Conservation (phyloP, 2,888 invertebrate genomes). For the Sesamia inferens region DNA sequence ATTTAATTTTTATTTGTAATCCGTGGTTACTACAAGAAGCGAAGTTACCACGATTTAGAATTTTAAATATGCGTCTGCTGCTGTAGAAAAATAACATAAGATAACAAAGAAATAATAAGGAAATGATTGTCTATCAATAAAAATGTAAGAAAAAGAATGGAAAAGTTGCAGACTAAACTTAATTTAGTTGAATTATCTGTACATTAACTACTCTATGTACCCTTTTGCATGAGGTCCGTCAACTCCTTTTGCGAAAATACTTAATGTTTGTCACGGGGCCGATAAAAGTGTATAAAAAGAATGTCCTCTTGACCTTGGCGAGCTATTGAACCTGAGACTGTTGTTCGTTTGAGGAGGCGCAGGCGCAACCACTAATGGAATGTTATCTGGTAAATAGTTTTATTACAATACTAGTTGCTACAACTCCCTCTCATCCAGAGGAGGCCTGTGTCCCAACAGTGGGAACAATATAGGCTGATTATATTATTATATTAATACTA, state of each 20-base stretch:
- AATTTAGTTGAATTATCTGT: conserved; percentile 3
- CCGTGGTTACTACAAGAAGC: neutral
- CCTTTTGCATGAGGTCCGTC: conserved; percentile 45
- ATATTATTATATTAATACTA: too few species aligned
- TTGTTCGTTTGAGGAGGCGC: conserved; percentile 12
- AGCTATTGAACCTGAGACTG: conserved; percentile 64
- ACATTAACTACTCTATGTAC: conserved; percentile 35
- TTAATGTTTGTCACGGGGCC: conserved; percentile 66
- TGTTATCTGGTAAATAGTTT: conserved; percentile 12
- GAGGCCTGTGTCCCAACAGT: too few species aligned
- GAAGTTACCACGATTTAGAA: neutral
- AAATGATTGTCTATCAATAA: neutral
- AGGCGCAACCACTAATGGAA: neutral
- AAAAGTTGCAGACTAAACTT: neutral
- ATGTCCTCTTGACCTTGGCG: conserved; percentile 63
- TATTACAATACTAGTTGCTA: neutral
- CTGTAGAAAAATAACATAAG: neutral
- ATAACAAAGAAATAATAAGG: neutral
- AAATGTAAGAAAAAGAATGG: neutral
- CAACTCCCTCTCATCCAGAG: too few species aligned
- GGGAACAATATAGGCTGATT: too few species aligned
- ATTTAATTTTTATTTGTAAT: neutral
- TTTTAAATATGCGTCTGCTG: neutral
- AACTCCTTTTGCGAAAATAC: conserved; percentile 68
- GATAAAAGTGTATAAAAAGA: conserved; percentile 72